phyloP scores from a whole-genome alignment of 2,113 vertebrate genomes.

The Sciurus niger region DNA sequence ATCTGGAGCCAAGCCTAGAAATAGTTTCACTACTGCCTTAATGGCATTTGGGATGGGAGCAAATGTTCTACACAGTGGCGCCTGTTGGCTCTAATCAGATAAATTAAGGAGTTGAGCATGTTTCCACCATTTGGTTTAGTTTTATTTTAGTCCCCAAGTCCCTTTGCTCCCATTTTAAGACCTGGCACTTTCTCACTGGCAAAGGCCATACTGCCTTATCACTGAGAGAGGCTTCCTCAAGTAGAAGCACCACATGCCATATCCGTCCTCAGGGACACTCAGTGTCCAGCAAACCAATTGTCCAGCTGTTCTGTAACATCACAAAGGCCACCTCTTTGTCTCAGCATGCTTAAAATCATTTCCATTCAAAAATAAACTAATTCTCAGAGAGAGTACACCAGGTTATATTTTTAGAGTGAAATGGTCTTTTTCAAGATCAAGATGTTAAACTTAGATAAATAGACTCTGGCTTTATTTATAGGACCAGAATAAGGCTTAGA shows the following conservation, averaged over 20 bases:
- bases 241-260: neutral
- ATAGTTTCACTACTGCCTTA: conserved; percentile 82
- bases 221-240: conserved; percentile 62
- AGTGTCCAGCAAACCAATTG: neutral
- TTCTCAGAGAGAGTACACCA: neutral
- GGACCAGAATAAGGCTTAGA: neutral
- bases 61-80: conserved; percentile 80
- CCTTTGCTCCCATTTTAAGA: conserved; percentile 75
- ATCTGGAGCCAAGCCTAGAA: conserved; percentile 86
- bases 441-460: neutral
- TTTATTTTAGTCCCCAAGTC: conserved; percentile 84
- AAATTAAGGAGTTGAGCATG: conserved; percentile 79
- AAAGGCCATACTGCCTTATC: neutral
- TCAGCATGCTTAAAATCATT: neutral
- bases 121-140: conserved; percentile 85
- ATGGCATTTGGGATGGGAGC: conserved; percentile 77
- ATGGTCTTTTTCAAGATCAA: neutral
- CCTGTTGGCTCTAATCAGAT: conserved; percentile 82
- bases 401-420: neutral
- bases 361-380: neutral
- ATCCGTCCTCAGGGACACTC: neutral
- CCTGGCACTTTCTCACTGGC: conserved; percentile 26
- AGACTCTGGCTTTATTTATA: conserved; percentile 29
- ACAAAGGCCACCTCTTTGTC: neutral
- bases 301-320: conserved; percentile 21